Evolutionary conservation across 2,888 invertebrate genomes (phyloP).

Genomic region (Ceraclea dissimilis): DNA sequence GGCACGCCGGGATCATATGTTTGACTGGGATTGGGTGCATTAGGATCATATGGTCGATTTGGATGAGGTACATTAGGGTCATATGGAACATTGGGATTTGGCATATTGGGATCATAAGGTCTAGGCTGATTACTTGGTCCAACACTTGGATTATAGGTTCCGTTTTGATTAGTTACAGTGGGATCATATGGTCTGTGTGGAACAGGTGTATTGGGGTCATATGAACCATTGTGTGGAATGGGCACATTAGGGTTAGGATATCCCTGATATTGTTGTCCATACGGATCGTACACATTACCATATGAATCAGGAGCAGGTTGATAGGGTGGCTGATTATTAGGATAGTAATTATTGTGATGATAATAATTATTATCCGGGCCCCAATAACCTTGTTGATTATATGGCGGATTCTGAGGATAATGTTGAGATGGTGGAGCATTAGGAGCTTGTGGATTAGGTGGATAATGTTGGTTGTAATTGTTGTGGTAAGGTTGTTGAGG

Average conservation of each 20-base stretch:
- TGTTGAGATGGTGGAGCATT: conserved; percentile 15
- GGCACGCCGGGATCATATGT: not conserved
- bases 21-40: not conserved
- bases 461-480: conserved; percentile 31
- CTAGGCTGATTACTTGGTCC: not conserved
- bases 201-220: conserved; percentile 11
- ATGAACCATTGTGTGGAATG: conserved; percentile 4
- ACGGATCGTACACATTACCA: conserved; percentile 17
- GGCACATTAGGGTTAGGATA: conserved; percentile 19
- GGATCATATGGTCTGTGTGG: conserved; percentile 7
- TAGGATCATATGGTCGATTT: not conserved
- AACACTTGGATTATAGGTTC: conserved; percentile 1
- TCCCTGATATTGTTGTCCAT: conserved; percentile 17
- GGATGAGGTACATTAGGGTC: not conserved
- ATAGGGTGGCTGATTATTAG: conserved; percentile 33
- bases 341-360: conserved; percentile 37
- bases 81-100: not conserved
- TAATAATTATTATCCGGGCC: conserved; percentile 31
- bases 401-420: conserved; percentile 28
- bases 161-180: not conserved
- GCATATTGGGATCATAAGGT: not conserved
- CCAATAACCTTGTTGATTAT: conserved; percentile 29
- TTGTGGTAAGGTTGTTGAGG: conserved; percentile 37
- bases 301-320: conserved; percentile 20
- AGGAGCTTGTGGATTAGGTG: conserved; percentile 15